Percentiles rank a stretch among this genome's conserved stretches.
These are phyloP conservation scores for Cephus spinipes DNA, from an alignment of 2,888 invertebrate genomes.

Conservation along the genomic window DNA sequence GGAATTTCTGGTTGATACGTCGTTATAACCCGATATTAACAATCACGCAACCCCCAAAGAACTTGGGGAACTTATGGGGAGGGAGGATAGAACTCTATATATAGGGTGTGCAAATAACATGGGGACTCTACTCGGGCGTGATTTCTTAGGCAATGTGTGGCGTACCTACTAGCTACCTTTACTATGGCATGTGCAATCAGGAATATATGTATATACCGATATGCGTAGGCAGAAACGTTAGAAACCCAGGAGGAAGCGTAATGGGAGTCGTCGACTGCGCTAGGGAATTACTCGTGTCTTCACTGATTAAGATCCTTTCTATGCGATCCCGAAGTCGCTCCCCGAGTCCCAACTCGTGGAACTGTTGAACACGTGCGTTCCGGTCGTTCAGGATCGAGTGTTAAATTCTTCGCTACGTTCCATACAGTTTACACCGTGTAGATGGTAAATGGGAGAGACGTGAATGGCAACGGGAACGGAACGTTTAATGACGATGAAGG, in stretches of 20 bases:
- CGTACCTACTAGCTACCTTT: background rate
- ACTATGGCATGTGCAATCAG: background rate
- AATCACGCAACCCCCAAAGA: slow-evolving; percentile 3
- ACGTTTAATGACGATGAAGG: background rate
- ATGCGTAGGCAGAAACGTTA: background rate
- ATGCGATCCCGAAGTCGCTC: background rate
- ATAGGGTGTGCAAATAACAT: slow-evolving; percentile 4
- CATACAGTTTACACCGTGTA: background rate
- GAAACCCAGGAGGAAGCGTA: background rate
- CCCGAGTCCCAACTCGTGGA: background rate
- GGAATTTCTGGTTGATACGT: background rate
- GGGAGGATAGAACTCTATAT: background rate
- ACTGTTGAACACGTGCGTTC: background rate
- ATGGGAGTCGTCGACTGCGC: background rate
- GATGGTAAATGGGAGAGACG: background rate
- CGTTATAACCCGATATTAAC: slow-evolving; percentile 13
- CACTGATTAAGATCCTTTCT: background rate
- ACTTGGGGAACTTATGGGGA: background rate
- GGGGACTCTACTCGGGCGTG: slow-evolving; percentile 11
- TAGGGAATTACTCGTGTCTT: background rate
- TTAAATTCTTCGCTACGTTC: background rate
- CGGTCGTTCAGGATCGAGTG: background rate
- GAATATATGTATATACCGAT: background rate
- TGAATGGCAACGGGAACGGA: background rate
- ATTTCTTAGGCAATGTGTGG: slow-evolving; percentile 13